These are phyloP conservation scores for Indri indri DNA, from an alignment of 2,113 vertebrate species.

Conservation along the genomic window DNA sequence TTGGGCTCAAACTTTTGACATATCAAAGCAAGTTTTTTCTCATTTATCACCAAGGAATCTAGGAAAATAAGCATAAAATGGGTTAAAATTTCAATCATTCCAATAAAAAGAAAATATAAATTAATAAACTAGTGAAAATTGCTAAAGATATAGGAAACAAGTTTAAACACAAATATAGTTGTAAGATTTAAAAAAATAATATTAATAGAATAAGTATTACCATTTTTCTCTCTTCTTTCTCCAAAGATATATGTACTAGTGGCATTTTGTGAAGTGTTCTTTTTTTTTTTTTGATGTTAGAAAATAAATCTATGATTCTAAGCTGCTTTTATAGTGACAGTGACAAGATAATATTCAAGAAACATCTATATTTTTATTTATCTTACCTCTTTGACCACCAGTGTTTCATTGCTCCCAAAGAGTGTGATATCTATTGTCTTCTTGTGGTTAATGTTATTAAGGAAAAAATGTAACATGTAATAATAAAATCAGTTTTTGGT, in stretches of 20 bases:
- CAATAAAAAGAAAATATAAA: background rate
- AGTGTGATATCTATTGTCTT: background rate
- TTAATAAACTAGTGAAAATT: background rate
- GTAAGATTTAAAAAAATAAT: background rate
- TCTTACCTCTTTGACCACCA: background rate
- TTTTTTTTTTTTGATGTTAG: background rate
- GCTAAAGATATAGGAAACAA: background rate
- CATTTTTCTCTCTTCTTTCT: background rate
- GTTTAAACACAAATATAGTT: background rate
- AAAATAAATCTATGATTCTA: slow-evolving; percentile 5
- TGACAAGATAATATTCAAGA: background rate
- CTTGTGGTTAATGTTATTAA: background rate
- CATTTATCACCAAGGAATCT: background rate
- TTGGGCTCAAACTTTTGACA: background rate
- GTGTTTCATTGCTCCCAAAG: background rate
- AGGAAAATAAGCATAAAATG: background rate
- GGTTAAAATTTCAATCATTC: background rate
- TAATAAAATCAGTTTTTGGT: background rate
- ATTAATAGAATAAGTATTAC: background rate
- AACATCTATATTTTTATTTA: background rate
- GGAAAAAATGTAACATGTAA: background rate
- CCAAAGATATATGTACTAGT: background rate
- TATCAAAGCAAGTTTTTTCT: background rate
- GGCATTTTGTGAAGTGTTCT: background rate
- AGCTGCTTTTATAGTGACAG: background rate